phyloP scores from a whole-genome alignment of 2,888 invertebrate species.

The Drosophila mercatorum region DNA sequence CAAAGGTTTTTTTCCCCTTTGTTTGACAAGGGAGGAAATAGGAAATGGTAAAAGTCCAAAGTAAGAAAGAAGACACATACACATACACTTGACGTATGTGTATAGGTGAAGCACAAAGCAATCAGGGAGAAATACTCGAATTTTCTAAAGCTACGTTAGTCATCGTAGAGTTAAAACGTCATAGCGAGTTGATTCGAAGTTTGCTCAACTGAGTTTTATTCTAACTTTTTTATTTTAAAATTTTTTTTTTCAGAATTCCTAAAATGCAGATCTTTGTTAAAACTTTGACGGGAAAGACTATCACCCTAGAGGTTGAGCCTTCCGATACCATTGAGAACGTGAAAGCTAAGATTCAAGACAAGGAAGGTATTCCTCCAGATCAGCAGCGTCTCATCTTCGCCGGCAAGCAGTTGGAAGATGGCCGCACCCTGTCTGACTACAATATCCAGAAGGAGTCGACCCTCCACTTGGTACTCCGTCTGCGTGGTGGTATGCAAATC shows the following conservation, averaged over 20 bases:
- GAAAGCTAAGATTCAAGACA: constrained; percentile 71
- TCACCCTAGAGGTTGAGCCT: constrained; percentile 66
- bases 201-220: constrained; percentile 13
- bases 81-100: neutral
- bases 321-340: constrained; percentile 69
- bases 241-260: constrained; percentile 49
- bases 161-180: neutral
- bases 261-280: constrained; percentile 81
- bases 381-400: constrained; percentile 74
- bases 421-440: constrained; percentile 66
- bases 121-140: neutral
- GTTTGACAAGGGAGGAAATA: constrained; percentile 16
- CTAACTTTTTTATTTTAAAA: constrained; percentile 8
- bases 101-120: constrained; percentile 28
- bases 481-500: constrained; percentile 82
- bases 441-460: constrained; percentile 88
- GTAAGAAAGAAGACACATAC: neutral
- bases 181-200: constrained; percentile 2
- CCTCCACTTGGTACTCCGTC: constrained; percentile 91
- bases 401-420: constrained; percentile 69
- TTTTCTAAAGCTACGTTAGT: neutral
- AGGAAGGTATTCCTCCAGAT: constrained; percentile 74
- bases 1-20: constrained; percentile 40
- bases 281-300: constrained; percentile 74
- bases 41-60: neutral